Conservation (phyloP, 2,888 invertebrate species). For the Torymus auratus region DNA sequence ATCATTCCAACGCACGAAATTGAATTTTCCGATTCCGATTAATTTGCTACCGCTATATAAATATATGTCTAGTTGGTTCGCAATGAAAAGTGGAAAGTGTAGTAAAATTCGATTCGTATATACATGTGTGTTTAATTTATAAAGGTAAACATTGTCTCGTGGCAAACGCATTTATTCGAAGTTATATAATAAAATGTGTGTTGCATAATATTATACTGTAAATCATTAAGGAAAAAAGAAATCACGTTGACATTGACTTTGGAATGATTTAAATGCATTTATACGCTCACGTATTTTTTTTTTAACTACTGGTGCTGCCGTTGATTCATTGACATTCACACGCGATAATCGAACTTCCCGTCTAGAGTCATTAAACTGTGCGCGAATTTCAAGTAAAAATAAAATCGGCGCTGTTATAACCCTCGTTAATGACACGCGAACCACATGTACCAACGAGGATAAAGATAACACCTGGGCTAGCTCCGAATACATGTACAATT, state of each 20-base stretch:
- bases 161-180: background rate
- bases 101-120: no score
- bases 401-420: no score
- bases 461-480: no score
- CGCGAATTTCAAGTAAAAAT: background rate
- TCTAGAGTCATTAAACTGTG: background rate
- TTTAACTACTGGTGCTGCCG: background rate
- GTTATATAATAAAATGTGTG: background rate
- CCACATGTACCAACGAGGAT: no score
- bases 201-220: slow-evolving; percentile 1
- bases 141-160: background rate
- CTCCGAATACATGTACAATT: no score
- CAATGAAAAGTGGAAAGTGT: no score
- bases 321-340: background rate
- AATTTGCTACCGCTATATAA: no score
- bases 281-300: background rate
- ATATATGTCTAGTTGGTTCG: no score
- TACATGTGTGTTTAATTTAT: no score
- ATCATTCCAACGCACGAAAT: no score
- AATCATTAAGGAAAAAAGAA: background rate
- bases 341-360: background rate
- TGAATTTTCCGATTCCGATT: no score
- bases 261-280: background rate
- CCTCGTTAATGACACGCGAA: no score
- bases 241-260: slow-evolving; percentile 35